Evolutionary conservation across 2,888 invertebrate species (phyloP).

Genomic region (Eristalis arbustorum): DNA sequence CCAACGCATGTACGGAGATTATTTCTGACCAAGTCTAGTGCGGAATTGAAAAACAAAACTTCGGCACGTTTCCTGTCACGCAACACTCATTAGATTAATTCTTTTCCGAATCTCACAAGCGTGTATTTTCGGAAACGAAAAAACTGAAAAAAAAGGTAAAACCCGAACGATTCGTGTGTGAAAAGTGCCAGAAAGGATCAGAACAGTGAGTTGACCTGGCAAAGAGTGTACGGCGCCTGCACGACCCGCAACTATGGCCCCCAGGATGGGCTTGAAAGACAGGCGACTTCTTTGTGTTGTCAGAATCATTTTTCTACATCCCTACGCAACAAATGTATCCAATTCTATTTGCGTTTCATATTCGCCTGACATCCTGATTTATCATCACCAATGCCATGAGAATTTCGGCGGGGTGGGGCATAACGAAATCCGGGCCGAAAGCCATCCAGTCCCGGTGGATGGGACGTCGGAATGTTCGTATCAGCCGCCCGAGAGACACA

Average conservation of each 20-base stretch:
- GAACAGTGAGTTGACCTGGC: not conserved
- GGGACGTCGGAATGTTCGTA: not conserved
- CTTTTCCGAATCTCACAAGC: not conserved
- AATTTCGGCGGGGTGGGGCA: not conserved
- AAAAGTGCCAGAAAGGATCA: not conserved
- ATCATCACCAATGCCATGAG: not conserved
- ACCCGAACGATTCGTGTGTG: not conserved
- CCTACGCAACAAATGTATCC: not conserved
- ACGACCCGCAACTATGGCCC: not conserved
- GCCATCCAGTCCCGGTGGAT: not conserved
- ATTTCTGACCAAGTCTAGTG: not conserved
- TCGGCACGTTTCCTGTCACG: not conserved
- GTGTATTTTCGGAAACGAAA: not conserved
- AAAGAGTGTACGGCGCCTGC: not conserved
- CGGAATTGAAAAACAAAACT: not conserved
- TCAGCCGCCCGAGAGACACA: not conserved
- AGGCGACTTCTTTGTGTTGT: not conserved
- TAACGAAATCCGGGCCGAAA: not conserved
- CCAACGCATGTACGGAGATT: not conserved
- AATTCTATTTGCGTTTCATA: conserved; percentile 14
- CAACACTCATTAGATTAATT: not conserved
- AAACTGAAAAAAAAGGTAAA: not conserved
- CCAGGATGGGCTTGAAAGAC: not conserved
- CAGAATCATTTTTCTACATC: not conserved
- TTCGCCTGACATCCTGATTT: conserved; percentile 12